Evolutionary conservation across 2,797 vertebrate species (phyloP).

Genomic region (Sebastes umbrosus): DNA sequence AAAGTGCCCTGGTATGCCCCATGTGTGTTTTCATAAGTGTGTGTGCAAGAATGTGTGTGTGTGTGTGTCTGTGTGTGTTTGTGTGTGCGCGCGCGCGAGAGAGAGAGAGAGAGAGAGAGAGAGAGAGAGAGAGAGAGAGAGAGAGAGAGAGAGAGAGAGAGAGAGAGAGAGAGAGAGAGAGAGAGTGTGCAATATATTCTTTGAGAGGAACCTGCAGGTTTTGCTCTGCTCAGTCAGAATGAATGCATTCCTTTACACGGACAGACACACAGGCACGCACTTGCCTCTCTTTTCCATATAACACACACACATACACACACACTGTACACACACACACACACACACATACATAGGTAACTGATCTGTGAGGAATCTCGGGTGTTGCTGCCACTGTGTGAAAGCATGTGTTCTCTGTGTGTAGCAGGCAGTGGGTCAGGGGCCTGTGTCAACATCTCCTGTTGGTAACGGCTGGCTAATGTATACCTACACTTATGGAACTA

Average conservation of each 20-base stretch:
- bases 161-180: not conserved
- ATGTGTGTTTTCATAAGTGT: slow-evolving; percentile 32
- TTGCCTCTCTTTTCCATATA: slow-evolving; percentile 5
- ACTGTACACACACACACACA: not conserved
- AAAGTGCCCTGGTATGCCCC: slow-evolving; percentile 37
- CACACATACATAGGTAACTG: slow-evolving; percentile 15
- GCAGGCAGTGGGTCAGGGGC: slow-evolving; percentile 45
- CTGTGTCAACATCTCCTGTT: slow-evolving; percentile 60
- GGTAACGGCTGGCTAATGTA: slow-evolving; percentile 43
- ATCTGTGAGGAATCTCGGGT: slow-evolving; percentile 62
- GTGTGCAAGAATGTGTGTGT: not conserved
- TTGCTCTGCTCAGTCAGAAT: slow-evolving; percentile 21
- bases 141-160: not conserved
- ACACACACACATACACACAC: not conserved
- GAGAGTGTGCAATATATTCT: not conserved
- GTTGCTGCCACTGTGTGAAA: slow-evolving; percentile 67
- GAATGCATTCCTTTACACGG: slow-evolving; percentile 48
- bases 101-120: not conserved
- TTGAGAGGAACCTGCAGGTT: slow-evolving; percentile 26
- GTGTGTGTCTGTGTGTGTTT: not conserved
- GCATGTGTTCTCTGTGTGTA: slow-evolving; percentile 63
- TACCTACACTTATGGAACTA: slow-evolving; percentile 17
- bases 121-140: not conserved
- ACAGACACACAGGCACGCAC: slow-evolving; percentile 15
- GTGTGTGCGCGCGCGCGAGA: not conserved